A percentile compares a stretch with the other conserved stretches of the same genome.
These are phyloP conservation scores for Passer domesticus DNA, from an alignment of 2,113 vertebrate genomes.

Conservation along the genomic window DNA sequence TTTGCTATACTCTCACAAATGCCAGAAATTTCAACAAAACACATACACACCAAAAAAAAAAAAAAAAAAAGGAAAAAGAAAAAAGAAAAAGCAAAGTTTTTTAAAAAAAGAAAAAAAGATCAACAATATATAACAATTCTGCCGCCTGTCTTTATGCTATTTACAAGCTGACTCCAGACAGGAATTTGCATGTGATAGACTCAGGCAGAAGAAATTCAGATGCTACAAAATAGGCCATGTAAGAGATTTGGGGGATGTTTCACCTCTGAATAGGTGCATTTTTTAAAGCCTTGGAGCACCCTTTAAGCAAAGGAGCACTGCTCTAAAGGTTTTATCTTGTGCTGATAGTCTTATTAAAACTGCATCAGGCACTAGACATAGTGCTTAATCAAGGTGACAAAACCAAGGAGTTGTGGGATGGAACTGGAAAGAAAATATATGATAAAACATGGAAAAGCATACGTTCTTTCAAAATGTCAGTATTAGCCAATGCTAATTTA, in stretches of 20 bases:
- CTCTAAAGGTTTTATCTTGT: not conserved
- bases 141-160: not conserved
- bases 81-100: not conserved
- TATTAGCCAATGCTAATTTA: not conserved
- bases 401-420: not conserved
- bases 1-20: not conserved
- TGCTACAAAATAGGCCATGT: not conserved
- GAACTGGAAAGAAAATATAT: not conserved
- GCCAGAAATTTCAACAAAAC: not conserved
- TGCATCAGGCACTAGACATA: not conserved
- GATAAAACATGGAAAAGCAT: not conserved
- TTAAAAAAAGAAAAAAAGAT: not conserved
- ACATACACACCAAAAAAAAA: not conserved
- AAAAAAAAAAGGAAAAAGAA: not conserved
- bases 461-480: not conserved
- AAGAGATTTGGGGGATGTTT: not conserved
- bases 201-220: not conserved
- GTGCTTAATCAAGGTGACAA: not conserved
- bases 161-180: not conserved
- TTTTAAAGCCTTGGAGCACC: fast-evolving
- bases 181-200: not conserved
- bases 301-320: not conserved
- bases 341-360: not conserved
- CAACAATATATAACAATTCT: not conserved
- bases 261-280: not conserved